Base-by-base conservation (phyloP, 2,797 vertebrate genomes). In the Girardinus metallicus region DNA sequence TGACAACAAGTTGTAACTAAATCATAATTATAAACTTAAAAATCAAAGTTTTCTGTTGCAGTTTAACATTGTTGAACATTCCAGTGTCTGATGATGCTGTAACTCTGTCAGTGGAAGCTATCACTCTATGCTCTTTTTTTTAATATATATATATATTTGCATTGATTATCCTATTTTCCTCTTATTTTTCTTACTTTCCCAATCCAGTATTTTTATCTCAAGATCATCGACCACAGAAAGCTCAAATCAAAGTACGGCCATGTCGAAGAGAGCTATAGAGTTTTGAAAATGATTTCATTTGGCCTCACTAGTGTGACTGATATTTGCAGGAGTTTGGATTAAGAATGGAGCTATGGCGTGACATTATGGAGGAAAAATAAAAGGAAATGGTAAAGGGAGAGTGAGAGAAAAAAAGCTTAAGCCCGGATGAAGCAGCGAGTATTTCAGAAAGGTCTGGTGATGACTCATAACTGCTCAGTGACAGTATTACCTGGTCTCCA, bases 391-490 rank as follows among this genome's bases (percentile, higher is more conserved):
- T 46, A 39, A 49, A 68, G 51, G 34, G 39, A 53, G 34, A n/a
- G 34, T 39, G 18, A 66, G 21, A 23, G 10, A 66, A 13, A 9
- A 4, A 21, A 36, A 21, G 15, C 16, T 0, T 16, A 76, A 75
- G 44, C 46, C 75, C 46, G 78, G 71, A 80, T 72, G 64, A 62
- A 77, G 51, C 78, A 76, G 83, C 72, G 71, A 77, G 74, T 51
- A 46, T 82, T 84, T 83, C 77, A 78, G 73, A 85, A 49, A 78
- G 78, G 80, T 80, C 74, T 80, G 57, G 82, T 74, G 88, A 92
- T 93, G 92, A 93, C 83, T 93, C 92, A 92, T 91, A 84, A 74
- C 77, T 84, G 85, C 83, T 89, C 80, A 62, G 80, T 78, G 82
- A 80, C 73, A 74, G 76, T 87, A 73, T 82, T 77, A 85, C 76